Percentiles rank a stretch among this genome's conserved stretches.
Evolutionary conservation across 1,140 invertebrate genomes (phyloP).

Genomic region (Pseudomyrmex dendroicus): DNA sequence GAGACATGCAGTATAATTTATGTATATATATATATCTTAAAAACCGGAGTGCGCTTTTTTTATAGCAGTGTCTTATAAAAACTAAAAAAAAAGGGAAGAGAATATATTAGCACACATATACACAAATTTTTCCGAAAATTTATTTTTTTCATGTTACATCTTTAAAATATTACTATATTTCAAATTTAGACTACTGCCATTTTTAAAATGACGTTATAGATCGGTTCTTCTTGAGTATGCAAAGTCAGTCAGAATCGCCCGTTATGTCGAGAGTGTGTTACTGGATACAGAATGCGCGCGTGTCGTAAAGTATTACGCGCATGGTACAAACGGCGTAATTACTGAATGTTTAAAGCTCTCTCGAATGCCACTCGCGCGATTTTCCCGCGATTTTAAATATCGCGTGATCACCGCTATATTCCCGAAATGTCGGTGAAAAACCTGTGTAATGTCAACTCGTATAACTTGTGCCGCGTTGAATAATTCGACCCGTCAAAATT

Average conservation of each 20-base stretch:
- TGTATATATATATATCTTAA: neutral
- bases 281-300: slow-evolving; percentile 58
- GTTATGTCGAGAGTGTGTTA: slow-evolving; percentile 66
- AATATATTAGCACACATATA: too few relatives aligned
- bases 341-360: slow-evolving; percentile 63
- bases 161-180: neutral
- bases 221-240: slow-evolving; percentile 47
- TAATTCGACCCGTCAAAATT: slow-evolving; percentile 55
- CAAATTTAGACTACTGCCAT: neutral
- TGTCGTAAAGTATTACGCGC: slow-evolving; percentile 58
- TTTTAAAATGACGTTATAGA: slow-evolving; percentile 7
- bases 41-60: slow-evolving; percentile 24
- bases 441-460: slow-evolving; percentile 44
- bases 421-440: slow-evolving; percentile 32
- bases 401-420: slow-evolving; percentile 30
- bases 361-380: slow-evolving; percentile 35
- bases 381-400: slow-evolving; percentile 54
- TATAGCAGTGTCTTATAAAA: neutral
- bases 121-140: neutral
- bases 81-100: too few relatives aligned
- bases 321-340: slow-evolving; percentile 64
- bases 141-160: too few relatives aligned
- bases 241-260: slow-evolving; percentile 34
- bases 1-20: too few relatives aligned
- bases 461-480: slow-evolving; percentile 41